phyloP scores from a whole-genome alignment of 2,113 vertebrate genomes.

The Bettongia penicillata region DNA sequence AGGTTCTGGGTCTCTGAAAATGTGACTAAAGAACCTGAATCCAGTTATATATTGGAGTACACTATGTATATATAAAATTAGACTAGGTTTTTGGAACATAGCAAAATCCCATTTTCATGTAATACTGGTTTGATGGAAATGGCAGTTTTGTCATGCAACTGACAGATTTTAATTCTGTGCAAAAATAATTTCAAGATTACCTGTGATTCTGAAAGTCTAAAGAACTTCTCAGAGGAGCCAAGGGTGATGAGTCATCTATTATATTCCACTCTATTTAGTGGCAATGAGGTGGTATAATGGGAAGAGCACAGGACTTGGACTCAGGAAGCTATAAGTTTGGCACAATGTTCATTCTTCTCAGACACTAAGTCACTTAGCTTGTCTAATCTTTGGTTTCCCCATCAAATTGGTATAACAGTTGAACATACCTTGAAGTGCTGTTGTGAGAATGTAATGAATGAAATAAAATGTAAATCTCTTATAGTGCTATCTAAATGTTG shows the following conservation, averaged over 20 bases:
- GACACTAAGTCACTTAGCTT: not conserved
- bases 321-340: not conserved
- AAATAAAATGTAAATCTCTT: not conserved
- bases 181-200: not conserved
- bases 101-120: slow-evolving; percentile 50
- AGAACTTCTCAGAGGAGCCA: not conserved
- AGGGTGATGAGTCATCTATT: not conserved
- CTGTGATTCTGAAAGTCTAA: not conserved
- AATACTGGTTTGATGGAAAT: slow-evolving; percentile 47
- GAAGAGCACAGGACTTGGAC: not conserved
- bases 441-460: not conserved
- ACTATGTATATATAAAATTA: slow-evolving; percentile 55
- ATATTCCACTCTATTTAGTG: not conserved
- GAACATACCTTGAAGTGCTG: not conserved
- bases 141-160: not conserved
- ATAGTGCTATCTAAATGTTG: not conserved
- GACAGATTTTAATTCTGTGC: not conserved
- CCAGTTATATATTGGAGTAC: slow-evolving; percentile 10
- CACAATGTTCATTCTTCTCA: not conserved
- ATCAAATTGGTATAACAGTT: not conserved
- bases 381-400: not conserved
- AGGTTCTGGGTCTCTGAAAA: not conserved
- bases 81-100: slow-evolving; percentile 32
- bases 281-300: not conserved
- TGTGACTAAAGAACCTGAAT: slow-evolving; percentile 41